Base-by-base conservation (phyloP, 2,888 invertebrate species). In the Tanypteryx hageni region DNA sequence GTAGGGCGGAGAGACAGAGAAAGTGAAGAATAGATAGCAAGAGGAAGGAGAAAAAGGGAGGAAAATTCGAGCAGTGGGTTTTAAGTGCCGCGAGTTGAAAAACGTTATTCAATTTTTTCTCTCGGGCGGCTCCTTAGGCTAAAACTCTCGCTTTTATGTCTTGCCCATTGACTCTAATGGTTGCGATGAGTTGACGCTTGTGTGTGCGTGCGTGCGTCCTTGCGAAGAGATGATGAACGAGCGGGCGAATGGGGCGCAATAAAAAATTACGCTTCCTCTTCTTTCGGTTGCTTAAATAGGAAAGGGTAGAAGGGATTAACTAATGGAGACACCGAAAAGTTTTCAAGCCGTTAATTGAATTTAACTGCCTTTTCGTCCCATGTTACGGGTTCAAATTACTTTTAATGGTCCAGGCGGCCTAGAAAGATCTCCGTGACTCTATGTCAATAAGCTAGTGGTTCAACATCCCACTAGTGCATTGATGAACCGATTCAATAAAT, bases 271-370 rank as follows among this genome's bases (percentile, higher is more conserved):
- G 9, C 27, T 31, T 82, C 27, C 44, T n/a, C 64, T n/a, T 16
- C 64, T n/a, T 64, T 64, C 64, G 10, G 64, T 18, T 16, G 64
- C n/a, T 13, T 31, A 11, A 56, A 31, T 82, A 44, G 56, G 56
- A 82, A 82, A 13, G 81, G 82, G 14, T 11, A 10, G 13, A 56
- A 44, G 82, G 82, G 44, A 44, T 44, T 44, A 44, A 82, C 13
- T 82, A 56, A 44, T 82, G 13, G 82, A 44, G 56, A 56, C 82
- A 82, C 56, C 27, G 56, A 82, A 31, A 82, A 82, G 82, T 82
- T 82, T 16, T 27, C 9, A 44, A 82, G 31, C 31, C 82, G 82
- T 82, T 82, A 82, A 82, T 82, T 82, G 82, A 82, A 82, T 82
- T 82, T 44, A 82, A 44, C 56, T 82, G 82, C 44, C 44, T 44